Percentiles rank a stretch among this genome's conserved stretches.
Conservation (phyloP, 2,113 vertebrate genomes). For the cat (Felis catus) region DNA sequence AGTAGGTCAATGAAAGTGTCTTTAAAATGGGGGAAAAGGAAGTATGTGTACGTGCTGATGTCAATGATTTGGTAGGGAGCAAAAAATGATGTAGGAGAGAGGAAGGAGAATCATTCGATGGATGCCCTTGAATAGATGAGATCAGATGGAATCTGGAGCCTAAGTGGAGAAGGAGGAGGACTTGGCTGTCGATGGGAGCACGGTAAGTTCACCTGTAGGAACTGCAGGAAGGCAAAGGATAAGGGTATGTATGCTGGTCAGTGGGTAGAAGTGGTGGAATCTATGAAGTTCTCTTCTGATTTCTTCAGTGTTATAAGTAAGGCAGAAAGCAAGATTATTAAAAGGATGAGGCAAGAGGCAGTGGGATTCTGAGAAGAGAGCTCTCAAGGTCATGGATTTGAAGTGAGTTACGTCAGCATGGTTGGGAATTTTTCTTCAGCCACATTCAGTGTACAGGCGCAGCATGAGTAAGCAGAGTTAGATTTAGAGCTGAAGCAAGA, state of each 20-base stretch:
- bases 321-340: background rate
- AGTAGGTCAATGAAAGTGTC: background rate
- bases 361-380: background rate
- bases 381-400: background rate
- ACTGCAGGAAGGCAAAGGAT: background rate
- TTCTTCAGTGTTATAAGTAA: background rate
- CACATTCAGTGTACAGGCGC: background rate
- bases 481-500: background rate
- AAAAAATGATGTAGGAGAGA: background rate
- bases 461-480: background rate
- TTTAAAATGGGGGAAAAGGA: constrained; percentile 5
- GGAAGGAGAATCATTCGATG: background rate
- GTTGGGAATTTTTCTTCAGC: background rate
- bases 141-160: background rate
- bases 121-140: background rate
- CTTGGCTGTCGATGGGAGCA: background rate
- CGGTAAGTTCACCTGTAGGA: background rate
- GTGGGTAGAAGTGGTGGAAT: background rate
- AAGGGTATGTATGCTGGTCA: background rate
- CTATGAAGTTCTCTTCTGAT: background rate
- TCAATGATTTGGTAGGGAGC: background rate
- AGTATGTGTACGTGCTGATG: background rate
- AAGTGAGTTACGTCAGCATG: background rate
- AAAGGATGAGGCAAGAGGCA: background rate
- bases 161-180: background rate